Evolutionary conservation across 2,113 vertebrate species (phyloP).

Genomic region (Condylura cristata): DNA sequence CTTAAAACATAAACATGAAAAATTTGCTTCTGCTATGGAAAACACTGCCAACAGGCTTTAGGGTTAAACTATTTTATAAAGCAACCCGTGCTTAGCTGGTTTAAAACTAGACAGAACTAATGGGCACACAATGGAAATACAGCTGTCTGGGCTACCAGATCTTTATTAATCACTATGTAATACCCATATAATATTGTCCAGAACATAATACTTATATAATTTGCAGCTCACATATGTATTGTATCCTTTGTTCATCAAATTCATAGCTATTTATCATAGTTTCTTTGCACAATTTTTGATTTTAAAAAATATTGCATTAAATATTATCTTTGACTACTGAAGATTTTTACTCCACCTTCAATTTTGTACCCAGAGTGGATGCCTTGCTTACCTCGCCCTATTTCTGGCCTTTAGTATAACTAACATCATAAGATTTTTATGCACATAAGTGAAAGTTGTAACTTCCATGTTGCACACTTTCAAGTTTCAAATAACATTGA

Average conservation of each 20-base stretch:
- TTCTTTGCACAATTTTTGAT: not conserved
- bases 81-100: not conserved
- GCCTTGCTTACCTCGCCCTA: not conserved
- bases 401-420: not conserved
- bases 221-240: not conserved
- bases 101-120: not conserved
- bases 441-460: not conserved
- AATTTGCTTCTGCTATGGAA: conserved; percentile 7
- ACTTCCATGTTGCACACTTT: not conserved
- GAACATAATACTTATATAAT: not conserved
- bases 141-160: not conserved
- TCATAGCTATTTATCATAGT: not conserved
- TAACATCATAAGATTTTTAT: conserved; percentile 3
- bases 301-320: not conserved
- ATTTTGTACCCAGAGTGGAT: not conserved
- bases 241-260: not conserved
- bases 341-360: not conserved
- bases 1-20: conserved; percentile 27
- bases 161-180: not conserved
- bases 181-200: not conserved
- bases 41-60: not conserved
- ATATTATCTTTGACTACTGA: not conserved
- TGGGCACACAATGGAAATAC: no score
- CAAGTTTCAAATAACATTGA: not conserved
- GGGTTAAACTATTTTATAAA: not conserved